These are phyloP conservation scores for Carapus acus DNA, from an alignment of 2,797 vertebrate species.

Conservation along the genomic window DNA sequence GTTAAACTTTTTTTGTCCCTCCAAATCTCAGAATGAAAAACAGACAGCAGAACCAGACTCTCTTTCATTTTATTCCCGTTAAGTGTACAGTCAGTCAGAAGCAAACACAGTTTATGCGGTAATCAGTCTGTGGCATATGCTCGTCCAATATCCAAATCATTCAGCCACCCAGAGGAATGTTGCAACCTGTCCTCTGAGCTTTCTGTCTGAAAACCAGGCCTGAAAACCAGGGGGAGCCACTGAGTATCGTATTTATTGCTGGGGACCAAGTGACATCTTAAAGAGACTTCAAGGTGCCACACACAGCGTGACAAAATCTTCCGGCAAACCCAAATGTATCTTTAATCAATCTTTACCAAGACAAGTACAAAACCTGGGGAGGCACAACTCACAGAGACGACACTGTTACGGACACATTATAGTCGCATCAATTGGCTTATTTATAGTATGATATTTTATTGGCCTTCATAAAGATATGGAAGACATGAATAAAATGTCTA, in stretches of 20 bases:
- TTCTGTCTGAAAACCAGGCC: constrained; percentile 16
- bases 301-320: constrained; percentile 17
- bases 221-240: constrained; percentile 22
- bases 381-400: constrained; percentile 10
- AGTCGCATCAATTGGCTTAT: constrained; percentile 1
- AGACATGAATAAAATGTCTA: constrained; percentile 40
- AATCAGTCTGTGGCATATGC: constrained; percentile 40
- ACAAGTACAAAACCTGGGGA: constrained; percentile 9
- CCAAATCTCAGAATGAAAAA: constrained; percentile 23
- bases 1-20: too few species aligned
- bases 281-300: constrained; percentile 26
- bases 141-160: constrained; percentile 20
- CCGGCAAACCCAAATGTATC: constrained; percentile 11
- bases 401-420: constrained; percentile 13
- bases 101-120: constrained; percentile 67
- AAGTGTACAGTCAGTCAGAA: constrained; percentile 56
- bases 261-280: constrained; percentile 41
- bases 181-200: constrained; percentile 6
- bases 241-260: constrained; percentile 62
- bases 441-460: constrained; percentile 25
- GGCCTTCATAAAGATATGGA: constrained; percentile 44
- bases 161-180: constrained; percentile 26
- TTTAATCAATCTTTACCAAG: constrained; percentile 17
- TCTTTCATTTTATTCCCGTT: constrained; percentile 62
- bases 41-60: constrained; percentile 41